A percentile compares a stretch with the other conserved stretches of the same genome.
Conservation (phyloP, 2,888 invertebrate genomes). For the Litoditis marina region DNA sequence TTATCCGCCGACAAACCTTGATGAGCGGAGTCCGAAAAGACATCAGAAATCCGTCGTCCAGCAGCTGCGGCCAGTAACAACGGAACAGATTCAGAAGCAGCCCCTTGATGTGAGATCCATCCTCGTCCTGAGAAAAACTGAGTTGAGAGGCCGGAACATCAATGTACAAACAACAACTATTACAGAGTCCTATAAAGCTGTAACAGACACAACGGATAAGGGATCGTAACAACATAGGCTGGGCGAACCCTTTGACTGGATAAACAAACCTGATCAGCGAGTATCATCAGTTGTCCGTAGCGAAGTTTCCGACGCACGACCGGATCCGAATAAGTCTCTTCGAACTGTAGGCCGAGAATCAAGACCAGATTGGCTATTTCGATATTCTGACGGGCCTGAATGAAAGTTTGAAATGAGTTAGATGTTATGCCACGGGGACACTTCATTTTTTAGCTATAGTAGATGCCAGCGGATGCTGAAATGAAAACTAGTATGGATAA, state of each 20-base stretch:
- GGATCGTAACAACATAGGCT: no score
- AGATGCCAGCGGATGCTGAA: no score
- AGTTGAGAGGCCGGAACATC: neutral
- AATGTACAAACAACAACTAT: no score
- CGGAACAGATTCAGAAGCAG: conserved; percentile 95
- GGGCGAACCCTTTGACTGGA: no score
- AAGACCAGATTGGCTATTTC: conserved; percentile 93
- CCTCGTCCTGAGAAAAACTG: conserved; percentile 71
- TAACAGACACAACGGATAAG: no score
- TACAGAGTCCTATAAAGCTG: no score
- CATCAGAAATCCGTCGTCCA: conserved; percentile 78
- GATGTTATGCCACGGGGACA: no score
- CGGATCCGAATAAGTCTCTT: conserved; percentile 16
- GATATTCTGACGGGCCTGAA: conserved; percentile 73
- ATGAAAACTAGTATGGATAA: no score
- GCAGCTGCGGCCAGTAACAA: conserved; percentile 90
- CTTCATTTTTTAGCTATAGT: no score
- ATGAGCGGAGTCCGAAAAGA: conserved; percentile 98
- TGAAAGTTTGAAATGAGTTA: no score
- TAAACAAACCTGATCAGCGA: conserved; percentile 94
- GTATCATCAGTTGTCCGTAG: conserved; percentile 93
- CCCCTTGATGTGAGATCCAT: conserved; percentile 97
- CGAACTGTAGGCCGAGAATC: conserved; percentile 38
- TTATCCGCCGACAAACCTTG: conserved; percentile 69
- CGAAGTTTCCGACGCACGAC: conserved; percentile 69